Evolutionary conservation across 2,888 invertebrate species (phyloP).

Genomic region (Meteorus cinctellus): DNA sequence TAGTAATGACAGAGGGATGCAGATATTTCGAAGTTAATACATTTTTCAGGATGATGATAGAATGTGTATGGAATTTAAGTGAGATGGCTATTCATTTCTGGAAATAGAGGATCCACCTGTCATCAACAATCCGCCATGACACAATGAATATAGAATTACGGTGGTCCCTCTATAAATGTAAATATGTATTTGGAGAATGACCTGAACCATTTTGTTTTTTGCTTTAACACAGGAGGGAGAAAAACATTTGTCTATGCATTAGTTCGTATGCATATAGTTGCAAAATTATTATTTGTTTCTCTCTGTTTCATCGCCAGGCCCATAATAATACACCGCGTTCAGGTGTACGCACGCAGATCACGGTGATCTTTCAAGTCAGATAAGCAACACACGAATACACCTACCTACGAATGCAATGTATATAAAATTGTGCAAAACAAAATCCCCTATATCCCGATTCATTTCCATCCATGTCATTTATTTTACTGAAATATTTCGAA

Average conservation of each 20-base stretch:
- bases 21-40: not conserved
- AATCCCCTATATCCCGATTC: not conserved
- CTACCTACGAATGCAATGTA: not conserved
- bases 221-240: not conserved
- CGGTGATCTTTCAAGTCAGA: constrained; percentile 15
- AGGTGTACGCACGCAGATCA: not conserved
- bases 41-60: not conserved
- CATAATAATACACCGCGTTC: constrained; percentile 20
- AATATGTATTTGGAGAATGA: constrained; percentile 16
- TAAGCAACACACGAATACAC: constrained; percentile 14
- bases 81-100: constrained; percentile 43
- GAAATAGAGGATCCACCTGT: constrained; percentile 62
- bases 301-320: constrained; percentile 31
- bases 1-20: no score
- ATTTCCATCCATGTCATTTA: constrained; percentile 3
- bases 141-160: constrained; percentile 55
- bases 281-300: constrained; percentile 47
- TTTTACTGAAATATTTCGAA: not conserved
- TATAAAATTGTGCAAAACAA: not conserved
- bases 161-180: not conserved
- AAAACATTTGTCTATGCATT: not conserved
- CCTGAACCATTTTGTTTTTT: constrained; percentile 25
- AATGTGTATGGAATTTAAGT: constrained; percentile 52
- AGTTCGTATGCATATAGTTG: not conserved
- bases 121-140: constrained; percentile 50